Evolutionary conservation across 2,888 invertebrate species (phyloP), one percentile per base, ranked within the genome.

Genomic region (Xestia sexstrigata): DNA sequence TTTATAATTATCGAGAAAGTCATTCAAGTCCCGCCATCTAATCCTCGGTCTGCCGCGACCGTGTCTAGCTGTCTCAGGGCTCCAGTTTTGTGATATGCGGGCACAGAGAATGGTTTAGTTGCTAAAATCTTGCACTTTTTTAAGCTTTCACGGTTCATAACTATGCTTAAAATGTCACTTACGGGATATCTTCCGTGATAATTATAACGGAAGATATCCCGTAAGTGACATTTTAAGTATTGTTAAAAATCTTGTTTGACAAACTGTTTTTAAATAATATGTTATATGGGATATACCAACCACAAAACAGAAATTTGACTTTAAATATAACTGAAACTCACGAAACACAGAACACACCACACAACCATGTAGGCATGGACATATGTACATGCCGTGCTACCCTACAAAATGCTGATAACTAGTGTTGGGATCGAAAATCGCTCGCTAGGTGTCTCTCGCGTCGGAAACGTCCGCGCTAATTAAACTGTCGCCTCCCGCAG

Each of bases 401-500:
- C 42, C n/a, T n/a, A 42, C 55, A 70, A 55, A 73, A 68, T 70
- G 63, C 42, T 49, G 69, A 70, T 67, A 74, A 11, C 49, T 74
- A 62, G 69, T 58, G 60, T 20, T 20, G 52, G 26, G 82, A 62
- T 86, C 83, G 68, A 83, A 71, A 73, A 63, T 66, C 52, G 47
- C 60, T 58, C 49, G 74, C 49, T 74, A 71, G 75, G 63, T 86
- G 73, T 65, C 69, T 49, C 49, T 26, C 45, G 70, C 70, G 52
- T 65, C 47, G 60, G 49, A 30, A 63, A 45, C 68, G 58, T 58
- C 52, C 47, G 63, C 67, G 67, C 86, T 90, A 90, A 91, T 91
- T 91, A 90, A 91, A 89, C 89, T 90, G 90, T 89, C 90, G 84
- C 86, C 84, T 87, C 79, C 89, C 88, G 71, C 78, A 79, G 76